Conservation (phyloP, 2,888 invertebrate species). For the Dolichomitus sp. region DNA sequence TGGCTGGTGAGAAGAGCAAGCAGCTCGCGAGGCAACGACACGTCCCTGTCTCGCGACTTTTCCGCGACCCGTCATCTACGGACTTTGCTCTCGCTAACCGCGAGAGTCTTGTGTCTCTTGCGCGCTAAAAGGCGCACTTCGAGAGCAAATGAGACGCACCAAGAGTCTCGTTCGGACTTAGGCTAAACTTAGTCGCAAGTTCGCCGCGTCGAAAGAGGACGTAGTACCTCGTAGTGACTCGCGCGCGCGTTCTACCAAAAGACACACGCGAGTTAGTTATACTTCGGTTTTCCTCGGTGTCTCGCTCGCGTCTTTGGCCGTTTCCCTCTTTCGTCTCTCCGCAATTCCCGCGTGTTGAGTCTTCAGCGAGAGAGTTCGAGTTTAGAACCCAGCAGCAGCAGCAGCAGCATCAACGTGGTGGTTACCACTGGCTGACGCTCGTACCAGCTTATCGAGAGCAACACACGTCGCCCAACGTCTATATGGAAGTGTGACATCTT, state of each 20-base stretch:
- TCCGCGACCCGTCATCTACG: constrained; percentile 71
- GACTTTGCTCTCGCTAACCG: constrained; percentile 68
- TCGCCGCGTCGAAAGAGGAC: constrained; percentile 59
- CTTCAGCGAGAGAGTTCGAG: constrained; percentile 16
- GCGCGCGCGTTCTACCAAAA: constrained; percentile 10
- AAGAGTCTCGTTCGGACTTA: constrained; percentile 59
- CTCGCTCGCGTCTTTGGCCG: neutral
- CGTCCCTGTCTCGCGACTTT: constrained; percentile 73
- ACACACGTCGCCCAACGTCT: constrained; percentile 76
- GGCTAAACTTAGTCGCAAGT: constrained; percentile 78
- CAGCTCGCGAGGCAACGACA: constrained; percentile 71
- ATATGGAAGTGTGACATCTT: constrained; percentile 85
- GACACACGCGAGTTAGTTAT: constrained; percentile 40
- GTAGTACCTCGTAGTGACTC: constrained; percentile 31
- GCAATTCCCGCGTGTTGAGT: constrained; percentile 25
- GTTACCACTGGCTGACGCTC: constrained; percentile 22
- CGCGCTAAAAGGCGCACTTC: constrained; percentile 4
- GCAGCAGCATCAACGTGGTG: constrained; percentile 31
- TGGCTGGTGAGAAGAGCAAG: constrained; percentile 20
- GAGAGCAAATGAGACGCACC: constrained; percentile 1
- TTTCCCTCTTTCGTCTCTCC: constrained; percentile 14
- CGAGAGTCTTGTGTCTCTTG: constrained; percentile 8
- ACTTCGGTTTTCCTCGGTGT: constrained; percentile 22
- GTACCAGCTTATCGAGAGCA: constrained; percentile 74
- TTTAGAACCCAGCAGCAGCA: constrained; percentile 9